phyloP scores from a whole-genome alignment of 2,888 invertebrate genomes.

The Drosophila mercatorum region DNA sequence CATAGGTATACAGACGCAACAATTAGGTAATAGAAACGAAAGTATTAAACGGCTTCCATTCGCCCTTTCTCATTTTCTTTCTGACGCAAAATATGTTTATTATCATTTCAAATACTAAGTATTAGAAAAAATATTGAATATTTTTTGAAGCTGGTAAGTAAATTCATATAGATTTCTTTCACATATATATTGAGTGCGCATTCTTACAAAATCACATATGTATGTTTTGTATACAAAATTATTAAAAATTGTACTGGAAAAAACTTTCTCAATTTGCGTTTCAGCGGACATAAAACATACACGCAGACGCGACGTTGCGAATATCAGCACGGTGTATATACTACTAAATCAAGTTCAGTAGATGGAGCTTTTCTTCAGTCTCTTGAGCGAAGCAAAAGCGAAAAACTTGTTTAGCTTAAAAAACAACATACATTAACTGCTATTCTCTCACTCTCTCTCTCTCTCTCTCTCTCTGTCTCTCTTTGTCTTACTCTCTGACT shows the following conservation, averaged over 20 bases:
- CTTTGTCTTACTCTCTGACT: neutral
- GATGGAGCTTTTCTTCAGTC: conserved; percentile 31
- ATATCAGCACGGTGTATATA: conserved; percentile 45
- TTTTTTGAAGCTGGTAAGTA: neutral
- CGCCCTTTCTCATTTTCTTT: neutral
- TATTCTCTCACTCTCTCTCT: neutral
- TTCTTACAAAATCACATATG: conserved; percentile 36
- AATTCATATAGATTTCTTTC: neutral
- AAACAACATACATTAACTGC: conserved; percentile 46
- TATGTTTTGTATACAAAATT: conserved; percentile 46
- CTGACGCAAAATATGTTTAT: neutral
- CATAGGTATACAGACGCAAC: neutral
- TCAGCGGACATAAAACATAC: conserved; percentile 22
- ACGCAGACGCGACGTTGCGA: conserved; percentile 26
- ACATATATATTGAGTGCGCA: conserved; percentile 5
- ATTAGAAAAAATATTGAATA: neutral
- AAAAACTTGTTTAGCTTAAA: conserved; percentile 53
- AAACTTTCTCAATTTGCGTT: conserved; percentile 64
- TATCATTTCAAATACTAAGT: neutral
- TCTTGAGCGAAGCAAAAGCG: conserved; percentile 26
- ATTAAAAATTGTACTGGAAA: conserved; percentile 50
- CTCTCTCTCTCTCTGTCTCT: neutral
- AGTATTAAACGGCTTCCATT: neutral
- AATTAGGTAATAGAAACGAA: neutral
- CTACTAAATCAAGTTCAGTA: conserved; percentile 44